Evolutionary conservation across 2,888 invertebrate species (phyloP).

Genomic region (Clivina fossor): DNA sequence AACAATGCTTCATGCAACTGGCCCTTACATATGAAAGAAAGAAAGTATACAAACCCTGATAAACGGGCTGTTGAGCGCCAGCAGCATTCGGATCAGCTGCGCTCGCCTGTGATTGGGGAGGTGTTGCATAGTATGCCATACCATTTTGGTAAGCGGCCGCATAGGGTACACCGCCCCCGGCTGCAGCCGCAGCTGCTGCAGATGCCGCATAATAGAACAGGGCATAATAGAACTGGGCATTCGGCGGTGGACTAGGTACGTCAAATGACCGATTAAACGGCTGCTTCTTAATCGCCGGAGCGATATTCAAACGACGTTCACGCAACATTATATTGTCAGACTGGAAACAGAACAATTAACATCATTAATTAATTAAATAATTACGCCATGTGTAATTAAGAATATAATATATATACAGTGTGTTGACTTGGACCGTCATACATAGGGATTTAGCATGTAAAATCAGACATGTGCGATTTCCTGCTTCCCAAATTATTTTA

Average conservation of each 20-base stretch:
- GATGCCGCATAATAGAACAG: no score
- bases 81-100: conserved; percentile 47
- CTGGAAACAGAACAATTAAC: conserved; percentile 54
- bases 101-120: conserved; percentile 38
- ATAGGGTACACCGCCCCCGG: conserved; percentile 52
- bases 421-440: no score
- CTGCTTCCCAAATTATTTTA: no score
- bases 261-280: conserved; percentile 59
- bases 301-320: conserved; percentile 82
- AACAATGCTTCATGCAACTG: no score
- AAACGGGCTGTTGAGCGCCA: conserved; percentile 49
- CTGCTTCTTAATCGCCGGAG: conserved; percentile 79
- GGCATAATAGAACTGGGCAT: conserved; percentile 50
- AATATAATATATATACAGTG: no score
- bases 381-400: no score
- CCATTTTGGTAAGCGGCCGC: conserved; percentile 49
- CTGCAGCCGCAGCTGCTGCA: conserved; percentile 49
- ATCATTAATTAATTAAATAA: conserved; percentile 16
- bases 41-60: no score
- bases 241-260: conserved; percentile 57
- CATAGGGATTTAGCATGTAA: no score
- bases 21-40: no score
- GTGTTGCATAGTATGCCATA: conserved; percentile 50
- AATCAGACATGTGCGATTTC: no score
- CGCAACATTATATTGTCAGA: conserved; percentile 75